These are phyloP conservation scores for Euplexia lucipara DNA, from an alignment of 2,888 invertebrate genomes.

Conservation along the genomic window DNA sequence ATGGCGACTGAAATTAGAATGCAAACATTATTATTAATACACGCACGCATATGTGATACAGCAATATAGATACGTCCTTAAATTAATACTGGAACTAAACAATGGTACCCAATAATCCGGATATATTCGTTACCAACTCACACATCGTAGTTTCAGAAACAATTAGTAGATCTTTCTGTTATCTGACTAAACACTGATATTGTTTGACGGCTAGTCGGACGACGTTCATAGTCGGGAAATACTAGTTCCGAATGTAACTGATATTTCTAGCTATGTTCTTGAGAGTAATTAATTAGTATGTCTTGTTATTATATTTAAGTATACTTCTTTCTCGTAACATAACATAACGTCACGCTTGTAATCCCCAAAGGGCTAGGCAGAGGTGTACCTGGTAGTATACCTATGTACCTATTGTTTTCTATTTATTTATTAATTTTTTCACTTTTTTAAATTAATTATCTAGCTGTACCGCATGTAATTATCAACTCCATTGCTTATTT, in stretches of 20 bases:
- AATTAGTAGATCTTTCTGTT: conserved; percentile 6
- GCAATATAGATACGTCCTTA: too few relatives aligned
- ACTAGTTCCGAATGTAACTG: background rate
- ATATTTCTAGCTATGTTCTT: conserved; percentile 12
- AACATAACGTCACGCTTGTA: too few relatives aligned
- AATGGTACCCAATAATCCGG: background rate
- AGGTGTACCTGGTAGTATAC: too few relatives aligned
- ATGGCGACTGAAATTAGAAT: too few relatives aligned
- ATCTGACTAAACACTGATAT: conserved; percentile 22
- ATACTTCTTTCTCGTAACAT: background rate
- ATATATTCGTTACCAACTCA: conserved; percentile 3
- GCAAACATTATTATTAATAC: too few relatives aligned
- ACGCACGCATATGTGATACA: too few relatives aligned
- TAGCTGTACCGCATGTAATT: too few relatives aligned
- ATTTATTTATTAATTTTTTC: too few relatives aligned
- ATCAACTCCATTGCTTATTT: too few relatives aligned
- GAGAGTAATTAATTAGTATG: conserved; percentile 12
- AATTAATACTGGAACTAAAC: background rate
- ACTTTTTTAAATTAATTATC: too few relatives aligned
- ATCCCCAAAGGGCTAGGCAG: too few relatives aligned
- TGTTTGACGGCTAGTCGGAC: conserved; percentile 10
- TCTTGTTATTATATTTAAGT: background rate
- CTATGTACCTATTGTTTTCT: too few relatives aligned
- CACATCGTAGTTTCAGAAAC: conserved; percentile 5
- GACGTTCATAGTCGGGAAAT: background rate